Conservation (phyloP, 2,888 invertebrate genomes). For the Neocrepidodera transversa region DNA sequence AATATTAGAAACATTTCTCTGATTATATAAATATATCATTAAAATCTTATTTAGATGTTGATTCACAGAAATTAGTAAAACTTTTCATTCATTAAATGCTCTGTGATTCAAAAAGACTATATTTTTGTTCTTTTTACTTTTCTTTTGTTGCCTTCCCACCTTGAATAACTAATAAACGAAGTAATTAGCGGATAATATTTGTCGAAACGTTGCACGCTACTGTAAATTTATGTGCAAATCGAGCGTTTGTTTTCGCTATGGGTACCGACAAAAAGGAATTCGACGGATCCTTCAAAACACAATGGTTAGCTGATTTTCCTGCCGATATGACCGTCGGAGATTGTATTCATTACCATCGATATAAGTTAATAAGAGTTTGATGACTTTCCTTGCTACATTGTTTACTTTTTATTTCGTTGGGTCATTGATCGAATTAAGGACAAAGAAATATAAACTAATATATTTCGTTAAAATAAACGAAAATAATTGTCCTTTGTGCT, state of each 20-base stretch:
- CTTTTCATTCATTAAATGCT: too few species aligned
- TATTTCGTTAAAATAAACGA: too few species aligned
- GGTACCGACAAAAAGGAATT: constrained; percentile 50
- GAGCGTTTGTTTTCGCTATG: not conserved
- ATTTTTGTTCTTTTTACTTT: too few species aligned
- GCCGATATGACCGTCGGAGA: constrained; percentile 50
- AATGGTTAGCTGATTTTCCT: constrained; percentile 51
- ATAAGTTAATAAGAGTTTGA: constrained; percentile 23
- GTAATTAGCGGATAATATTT: too few species aligned
- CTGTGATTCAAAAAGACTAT: too few species aligned
- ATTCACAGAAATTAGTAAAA: too few species aligned
- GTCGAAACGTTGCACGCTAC: constrained; percentile 23
- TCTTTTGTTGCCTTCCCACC: too few species aligned
- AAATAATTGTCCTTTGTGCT: too few species aligned
- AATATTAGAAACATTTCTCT: too few species aligned
- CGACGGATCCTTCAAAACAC: constrained; percentile 57
- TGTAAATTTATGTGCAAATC: constrained; percentile 16
- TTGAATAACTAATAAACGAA: too few species aligned
- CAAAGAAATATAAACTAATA: not conserved
- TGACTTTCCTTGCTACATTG: constrained; percentile 4
- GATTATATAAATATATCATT: too few species aligned
- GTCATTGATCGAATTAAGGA: not conserved
- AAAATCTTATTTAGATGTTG: too few species aligned
- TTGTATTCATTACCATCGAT: constrained; percentile 45
- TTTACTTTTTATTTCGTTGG: constrained; percentile 4